These are phyloP conservation scores for Latrodectus elegans DNA, from an alignment of 2,888 invertebrate genomes.

Conservation along the genomic window DNA sequence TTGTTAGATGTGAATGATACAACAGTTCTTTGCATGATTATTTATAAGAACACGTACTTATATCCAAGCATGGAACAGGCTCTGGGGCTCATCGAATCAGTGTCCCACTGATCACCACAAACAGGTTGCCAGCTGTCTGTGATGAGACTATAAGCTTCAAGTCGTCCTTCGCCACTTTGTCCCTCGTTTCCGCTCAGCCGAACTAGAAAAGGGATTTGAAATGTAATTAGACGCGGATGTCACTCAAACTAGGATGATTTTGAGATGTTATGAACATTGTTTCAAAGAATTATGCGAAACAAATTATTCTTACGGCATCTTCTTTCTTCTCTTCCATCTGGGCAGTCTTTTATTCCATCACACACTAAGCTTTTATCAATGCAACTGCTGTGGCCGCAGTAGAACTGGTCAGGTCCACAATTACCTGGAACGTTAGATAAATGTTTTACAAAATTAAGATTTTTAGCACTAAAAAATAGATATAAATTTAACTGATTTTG, in stretches of 20 bases:
- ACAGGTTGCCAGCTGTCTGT: constrained; percentile 70
- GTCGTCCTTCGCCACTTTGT: constrained; percentile 66
- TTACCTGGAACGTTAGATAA: constrained; percentile 29
- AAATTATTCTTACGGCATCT: constrained; percentile 68
- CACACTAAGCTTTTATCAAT: constrained; percentile 70
- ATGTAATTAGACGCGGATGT: too few species aligned
- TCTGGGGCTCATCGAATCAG: constrained; percentile 62
- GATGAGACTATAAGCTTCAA: constrained; percentile 70
- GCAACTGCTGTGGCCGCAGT: constrained; percentile 70
- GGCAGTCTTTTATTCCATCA: constrained; percentile 71
- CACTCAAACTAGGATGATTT: not conserved
- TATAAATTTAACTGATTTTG: too few species aligned
- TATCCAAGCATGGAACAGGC: constrained; percentile 71
- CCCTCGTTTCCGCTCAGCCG: constrained; percentile 51
- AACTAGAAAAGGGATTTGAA: constrained; percentile 30
- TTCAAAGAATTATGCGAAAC: not conserved
- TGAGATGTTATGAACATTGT: too few species aligned
- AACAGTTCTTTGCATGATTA: too few species aligned
- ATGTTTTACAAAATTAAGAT: not conserved
- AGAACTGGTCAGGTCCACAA: constrained; percentile 65
- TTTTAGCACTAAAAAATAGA: too few species aligned
- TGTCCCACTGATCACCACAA: constrained; percentile 71
- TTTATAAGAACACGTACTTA: constrained; percentile 23
- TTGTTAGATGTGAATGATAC: too few species aligned
- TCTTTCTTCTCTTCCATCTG: constrained; percentile 71